Percentiles rank a stretch among this genome's conserved stretches.
These are phyloP conservation scores for Myotis pilosus DNA, from an alignment of 2,797 vertebrate genomes.

Conservation along the genomic window DNA sequence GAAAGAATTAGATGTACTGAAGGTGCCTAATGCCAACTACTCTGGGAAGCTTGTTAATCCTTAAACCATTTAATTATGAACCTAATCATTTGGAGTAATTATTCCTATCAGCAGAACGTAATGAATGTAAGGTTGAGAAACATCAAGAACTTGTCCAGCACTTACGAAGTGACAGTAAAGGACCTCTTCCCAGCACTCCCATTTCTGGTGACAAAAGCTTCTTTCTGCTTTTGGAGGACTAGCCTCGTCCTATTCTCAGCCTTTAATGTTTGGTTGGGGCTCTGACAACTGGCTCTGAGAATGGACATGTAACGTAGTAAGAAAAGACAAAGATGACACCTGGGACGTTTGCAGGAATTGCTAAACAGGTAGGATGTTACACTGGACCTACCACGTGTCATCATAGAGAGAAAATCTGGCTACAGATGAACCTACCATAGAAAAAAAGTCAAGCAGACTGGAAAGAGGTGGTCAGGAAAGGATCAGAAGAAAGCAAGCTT, in stretches of 20 bases:
- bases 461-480: not conserved
- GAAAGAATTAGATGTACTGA: not conserved
- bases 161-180: not conserved
- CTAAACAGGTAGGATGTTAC: not conserved
- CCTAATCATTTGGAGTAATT: not conserved
- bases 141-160: not conserved
- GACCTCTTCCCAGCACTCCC: not conserved
- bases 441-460: not conserved
- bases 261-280: not conserved
- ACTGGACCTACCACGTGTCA: not conserved
- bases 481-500: not conserved
- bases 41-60: not conserved
- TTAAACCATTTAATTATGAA: constrained; percentile 13
- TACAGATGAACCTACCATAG: not conserved
- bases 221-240: not conserved
- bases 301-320: not conserved
- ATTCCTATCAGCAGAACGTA: not conserved
- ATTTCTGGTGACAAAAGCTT: not conserved
- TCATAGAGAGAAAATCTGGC: not conserved
- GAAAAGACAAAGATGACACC: not conserved
- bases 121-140: constrained; percentile 1
- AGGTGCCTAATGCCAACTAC: not conserved
- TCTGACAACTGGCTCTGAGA: not conserved
- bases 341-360: not conserved
- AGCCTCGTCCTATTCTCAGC: not conserved